Conservation (phyloP, 2,113 vertebrate genomes). For the Argyrosomus japonicus region DNA sequence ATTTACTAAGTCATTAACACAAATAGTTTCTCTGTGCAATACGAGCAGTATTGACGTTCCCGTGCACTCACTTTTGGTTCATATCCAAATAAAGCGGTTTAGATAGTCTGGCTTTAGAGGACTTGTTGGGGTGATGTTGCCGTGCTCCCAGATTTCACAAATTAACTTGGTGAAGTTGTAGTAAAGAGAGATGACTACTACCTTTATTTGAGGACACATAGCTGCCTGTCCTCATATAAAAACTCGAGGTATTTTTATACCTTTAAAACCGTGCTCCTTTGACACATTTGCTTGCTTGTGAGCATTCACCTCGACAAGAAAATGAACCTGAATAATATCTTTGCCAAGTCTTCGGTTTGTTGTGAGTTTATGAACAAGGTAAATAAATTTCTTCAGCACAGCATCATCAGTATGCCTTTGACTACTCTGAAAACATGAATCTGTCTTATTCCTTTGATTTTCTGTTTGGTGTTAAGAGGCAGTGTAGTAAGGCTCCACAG, state of each 20-base stretch:
- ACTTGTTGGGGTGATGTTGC: neutral
- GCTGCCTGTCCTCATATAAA: neutral
- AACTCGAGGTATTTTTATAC: neutral
- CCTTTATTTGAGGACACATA: neutral
- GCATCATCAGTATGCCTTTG: conserved; percentile 53
- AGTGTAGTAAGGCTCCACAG: conserved; percentile 57
- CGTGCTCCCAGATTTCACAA: neutral
- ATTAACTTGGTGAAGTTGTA: neutral
- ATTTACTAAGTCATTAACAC: neutral
- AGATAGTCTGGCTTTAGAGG: neutral
- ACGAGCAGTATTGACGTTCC: neutral
- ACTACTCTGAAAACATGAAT: conserved; percentile 58
- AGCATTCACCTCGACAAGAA: conserved; percentile 29
- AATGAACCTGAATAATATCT: conserved; percentile 34
- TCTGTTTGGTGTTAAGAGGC: conserved; percentile 68
- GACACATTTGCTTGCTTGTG: conserved; percentile 30
- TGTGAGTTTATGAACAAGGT: conserved; percentile 54
- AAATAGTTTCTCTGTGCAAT: neutral
- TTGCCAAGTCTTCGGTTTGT: conserved; percentile 41
- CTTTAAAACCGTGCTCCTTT: conserved; percentile 10
- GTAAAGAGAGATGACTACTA: conserved; percentile 3
- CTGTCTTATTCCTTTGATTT: conserved; percentile 62
- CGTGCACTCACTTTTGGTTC: neutral
- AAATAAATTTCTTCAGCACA: conserved; percentile 60
- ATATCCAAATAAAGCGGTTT: neutral